Evolutionary conservation across 2,797 vertebrate genomes (phyloP).

Genomic region (Paedocypris micromegethes): DNA sequence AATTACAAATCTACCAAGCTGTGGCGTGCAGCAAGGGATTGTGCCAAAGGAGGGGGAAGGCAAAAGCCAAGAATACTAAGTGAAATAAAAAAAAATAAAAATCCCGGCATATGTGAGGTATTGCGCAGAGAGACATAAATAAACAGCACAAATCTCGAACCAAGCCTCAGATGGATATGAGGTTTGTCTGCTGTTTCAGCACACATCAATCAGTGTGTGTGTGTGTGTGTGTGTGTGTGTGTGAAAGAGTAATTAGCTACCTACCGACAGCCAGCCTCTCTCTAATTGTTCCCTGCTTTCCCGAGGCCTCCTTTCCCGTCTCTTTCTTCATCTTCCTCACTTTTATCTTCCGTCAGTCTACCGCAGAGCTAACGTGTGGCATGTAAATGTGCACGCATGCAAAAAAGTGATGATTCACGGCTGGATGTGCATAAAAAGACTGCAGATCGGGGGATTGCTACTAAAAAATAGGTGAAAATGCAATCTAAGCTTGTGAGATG

Average conservation of each 20-base stretch:
- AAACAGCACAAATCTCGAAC: slow-evolving; percentile 20
- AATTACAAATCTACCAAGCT: slow-evolving; percentile 22
- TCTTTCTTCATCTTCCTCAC: slow-evolving; percentile 34
- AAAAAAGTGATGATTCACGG: slow-evolving; percentile 27
- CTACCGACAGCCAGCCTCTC: slow-evolving; percentile 54
- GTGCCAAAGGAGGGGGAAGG: slow-evolving; percentile 8
- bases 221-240: slow-evolving; percentile 54
- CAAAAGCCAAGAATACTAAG: slow-evolving; percentile 2
- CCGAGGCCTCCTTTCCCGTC: slow-evolving; percentile 17
- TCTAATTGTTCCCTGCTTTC: slow-evolving; percentile 53
- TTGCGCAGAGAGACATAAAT: slow-evolving; percentile 24
- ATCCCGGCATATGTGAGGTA: slow-evolving; percentile 12
- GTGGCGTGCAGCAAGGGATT: slow-evolving; percentile 4
- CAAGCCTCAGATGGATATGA: slow-evolving; percentile 2
- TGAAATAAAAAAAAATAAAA: slow-evolving; percentile 1
- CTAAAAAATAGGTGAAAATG: slow-evolving; percentile 14
- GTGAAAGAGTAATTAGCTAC: slow-evolving; percentile 64
- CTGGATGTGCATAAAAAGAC: slow-evolving; percentile 13
- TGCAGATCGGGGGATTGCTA: not conserved
- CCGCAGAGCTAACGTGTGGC: slow-evolving; percentile 18
- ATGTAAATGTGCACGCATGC: not conserved
- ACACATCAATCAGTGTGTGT: slow-evolving; percentile 61
- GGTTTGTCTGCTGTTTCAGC: slow-evolving; percentile 42
- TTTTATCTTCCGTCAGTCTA: slow-evolving; percentile 27
- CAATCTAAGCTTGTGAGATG: slow-evolving; percentile 13